These are phyloP conservation scores for Hirtodrosophila histrioides DNA, from an alignment of 2,888 invertebrate genomes.

Conservation along the genomic window DNA sequence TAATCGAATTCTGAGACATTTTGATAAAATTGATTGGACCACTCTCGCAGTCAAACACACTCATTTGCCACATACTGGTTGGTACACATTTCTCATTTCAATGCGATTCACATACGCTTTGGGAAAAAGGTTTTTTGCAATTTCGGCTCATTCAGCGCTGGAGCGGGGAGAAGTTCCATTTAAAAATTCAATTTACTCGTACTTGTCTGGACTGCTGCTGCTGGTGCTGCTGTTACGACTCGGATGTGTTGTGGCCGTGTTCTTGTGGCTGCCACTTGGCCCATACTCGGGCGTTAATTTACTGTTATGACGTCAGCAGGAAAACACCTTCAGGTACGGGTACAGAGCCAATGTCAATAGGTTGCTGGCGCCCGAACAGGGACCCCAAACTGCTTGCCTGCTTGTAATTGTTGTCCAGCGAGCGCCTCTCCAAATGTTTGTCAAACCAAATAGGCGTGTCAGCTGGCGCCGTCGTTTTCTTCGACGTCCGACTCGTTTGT, in stretches of 20 bases:
- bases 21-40: conserved; percentile 9
- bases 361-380: conserved; percentile 34
- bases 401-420: conserved; percentile 55
- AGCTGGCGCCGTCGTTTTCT: conserved; percentile 49
- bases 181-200: conserved; percentile 53
- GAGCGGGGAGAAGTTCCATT: conserved; percentile 34
- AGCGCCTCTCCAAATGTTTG: conserved; percentile 59
- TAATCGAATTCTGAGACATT: neutral
- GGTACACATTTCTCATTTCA: conserved; percentile 36
- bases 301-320: conserved; percentile 70
- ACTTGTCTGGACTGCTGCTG: conserved; percentile 39
- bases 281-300: conserved; percentile 56
- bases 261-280: conserved; percentile 14
- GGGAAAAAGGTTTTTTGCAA: conserved; percentile 45
- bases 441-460: conserved; percentile 69
- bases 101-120: conserved; percentile 40
- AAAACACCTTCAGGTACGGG: conserved; percentile 32
- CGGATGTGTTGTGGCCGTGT: neutral
- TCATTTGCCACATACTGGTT: conserved; percentile 12
- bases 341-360: conserved; percentile 37
- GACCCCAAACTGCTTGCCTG: neutral
- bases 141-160: conserved; percentile 20
- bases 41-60: conserved; percentile 30
- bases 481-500: conserved; percentile 23
- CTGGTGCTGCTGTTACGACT: conserved; percentile 1